These are phyloP conservation scores for Eudemis profundana DNA, from an alignment of 2,888 invertebrate species.

Conservation along the genomic window DNA sequence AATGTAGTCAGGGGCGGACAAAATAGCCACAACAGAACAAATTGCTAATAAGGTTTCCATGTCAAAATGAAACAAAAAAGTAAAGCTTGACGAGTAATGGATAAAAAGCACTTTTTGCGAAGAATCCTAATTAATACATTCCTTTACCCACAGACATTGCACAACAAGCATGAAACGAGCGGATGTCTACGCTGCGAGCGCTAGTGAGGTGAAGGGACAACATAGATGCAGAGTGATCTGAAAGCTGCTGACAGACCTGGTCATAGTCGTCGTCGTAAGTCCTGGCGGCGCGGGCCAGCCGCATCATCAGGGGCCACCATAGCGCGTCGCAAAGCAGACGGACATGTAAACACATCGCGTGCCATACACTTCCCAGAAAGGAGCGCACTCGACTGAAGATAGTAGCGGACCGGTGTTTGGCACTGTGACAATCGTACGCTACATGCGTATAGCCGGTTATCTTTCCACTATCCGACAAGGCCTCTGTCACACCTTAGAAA, in stretches of 20 bases:
- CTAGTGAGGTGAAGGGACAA: constrained; percentile 73
- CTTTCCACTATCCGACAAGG: constrained; percentile 70
- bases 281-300: constrained; percentile 75
- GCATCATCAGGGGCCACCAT: constrained; percentile 81
- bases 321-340: constrained; percentile 82
- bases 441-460: constrained; percentile 68
- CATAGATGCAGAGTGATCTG: constrained; percentile 66
- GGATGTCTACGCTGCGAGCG: constrained; percentile 51
- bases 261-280: constrained; percentile 81
- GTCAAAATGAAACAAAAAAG: not conserved
- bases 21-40: not conserved
- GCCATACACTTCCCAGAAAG: constrained; percentile 83
- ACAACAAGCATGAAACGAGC: constrained; percentile 51
- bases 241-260: constrained; percentile 79
- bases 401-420: constrained; percentile 77
- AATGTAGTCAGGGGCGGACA: not conserved
- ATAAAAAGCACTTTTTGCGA: not conserved
- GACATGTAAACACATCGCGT: constrained; percentile 82
- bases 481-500: constrained; percentile 53
- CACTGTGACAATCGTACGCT: constrained; percentile 75
- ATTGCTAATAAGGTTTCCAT: constrained; percentile 10
- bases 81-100: not conserved
- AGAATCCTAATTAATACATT: constrained; percentile 3
- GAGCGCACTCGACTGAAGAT: constrained; percentile 81
- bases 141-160: constrained; percentile 13